Conservation (phyloP, 2,888 invertebrate genomes). For the Leptinotarsa tumamoca region DNA sequence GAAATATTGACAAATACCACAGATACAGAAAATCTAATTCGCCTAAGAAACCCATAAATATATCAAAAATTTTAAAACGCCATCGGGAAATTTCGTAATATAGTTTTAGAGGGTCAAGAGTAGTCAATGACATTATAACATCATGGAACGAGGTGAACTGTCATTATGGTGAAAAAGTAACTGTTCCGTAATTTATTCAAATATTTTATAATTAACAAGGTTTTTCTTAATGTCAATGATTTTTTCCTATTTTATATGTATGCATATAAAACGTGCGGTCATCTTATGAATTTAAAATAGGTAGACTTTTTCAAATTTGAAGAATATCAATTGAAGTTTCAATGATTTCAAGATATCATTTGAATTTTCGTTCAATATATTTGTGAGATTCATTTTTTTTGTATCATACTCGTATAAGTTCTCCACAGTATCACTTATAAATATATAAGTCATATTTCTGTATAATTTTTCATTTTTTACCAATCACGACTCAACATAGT, state of each 20-base stretch:
- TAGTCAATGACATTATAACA: not conserved
- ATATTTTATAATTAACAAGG: slow-evolving; percentile 1
- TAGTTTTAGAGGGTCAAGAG: not conserved
- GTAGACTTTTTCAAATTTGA: not conserved
- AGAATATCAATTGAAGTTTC: not conserved
- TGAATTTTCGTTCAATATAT: no score
- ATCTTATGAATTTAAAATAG: not conserved
- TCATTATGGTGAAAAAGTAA: not conserved
- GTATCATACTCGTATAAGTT: no score
- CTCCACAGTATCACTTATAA: no score
- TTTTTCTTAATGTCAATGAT: not conserved
- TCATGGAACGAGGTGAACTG: slow-evolving; percentile 1
- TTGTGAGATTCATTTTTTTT: no score
- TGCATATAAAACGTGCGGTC: not conserved
- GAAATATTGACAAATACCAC: not conserved
- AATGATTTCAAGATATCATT: not conserved
- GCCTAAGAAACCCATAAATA: not conserved
- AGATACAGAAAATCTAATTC: not conserved
- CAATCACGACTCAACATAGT: no score
- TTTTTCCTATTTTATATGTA: not conserved
- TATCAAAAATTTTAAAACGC: not conserved
- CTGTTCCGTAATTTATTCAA: not conserved
- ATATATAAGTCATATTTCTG: no score
- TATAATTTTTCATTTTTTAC: no score
- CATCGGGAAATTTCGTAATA: not conserved